Evolutionary conservation across 2,888 invertebrate genomes (phyloP).

Genomic region (Allygus modestus): DNA sequence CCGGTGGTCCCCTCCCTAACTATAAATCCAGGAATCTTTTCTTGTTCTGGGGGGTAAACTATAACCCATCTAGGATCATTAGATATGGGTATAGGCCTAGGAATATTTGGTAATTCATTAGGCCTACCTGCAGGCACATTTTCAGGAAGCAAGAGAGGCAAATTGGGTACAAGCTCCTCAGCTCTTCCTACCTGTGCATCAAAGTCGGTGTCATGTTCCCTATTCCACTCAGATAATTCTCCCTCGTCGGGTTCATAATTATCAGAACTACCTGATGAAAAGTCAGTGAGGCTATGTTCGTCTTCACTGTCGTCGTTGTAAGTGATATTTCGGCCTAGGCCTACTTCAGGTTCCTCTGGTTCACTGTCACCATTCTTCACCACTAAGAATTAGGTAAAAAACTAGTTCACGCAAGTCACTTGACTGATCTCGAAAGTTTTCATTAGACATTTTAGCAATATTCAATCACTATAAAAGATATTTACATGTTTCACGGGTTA

Average conservation of each 20-base stretch:
- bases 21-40: constrained; percentile 15
- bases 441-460: constrained; percentile 4
- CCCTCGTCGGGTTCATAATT: not conserved
- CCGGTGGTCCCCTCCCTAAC: constrained; percentile 25
- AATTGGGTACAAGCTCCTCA: not conserved
- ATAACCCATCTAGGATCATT: not conserved
- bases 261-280: constrained; percentile 2
- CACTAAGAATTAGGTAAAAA: not conserved
- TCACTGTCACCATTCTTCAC: constrained; percentile 11
- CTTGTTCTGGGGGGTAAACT: constrained; percentile 47
- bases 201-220: not conserved
- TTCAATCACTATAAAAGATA: not conserved
- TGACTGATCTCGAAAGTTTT: not conserved
- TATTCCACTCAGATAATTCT: not conserved
- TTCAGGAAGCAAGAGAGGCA: not conserved
- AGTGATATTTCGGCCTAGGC: not conserved
- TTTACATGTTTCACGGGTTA: not conserved
- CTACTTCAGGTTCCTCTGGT: constrained; percentile 5
- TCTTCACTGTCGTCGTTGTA: constrained; percentile 13
- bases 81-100: not conserved
- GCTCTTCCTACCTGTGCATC: not conserved
- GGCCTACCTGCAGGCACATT: not conserved
- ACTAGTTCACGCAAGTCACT: constrained; percentile 13
- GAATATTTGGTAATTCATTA: not conserved
- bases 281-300: not conserved